Evolutionary conservation across 2,797 vertebrate species (phyloP).

Genomic region (Rhodeus uyekii): DNA sequence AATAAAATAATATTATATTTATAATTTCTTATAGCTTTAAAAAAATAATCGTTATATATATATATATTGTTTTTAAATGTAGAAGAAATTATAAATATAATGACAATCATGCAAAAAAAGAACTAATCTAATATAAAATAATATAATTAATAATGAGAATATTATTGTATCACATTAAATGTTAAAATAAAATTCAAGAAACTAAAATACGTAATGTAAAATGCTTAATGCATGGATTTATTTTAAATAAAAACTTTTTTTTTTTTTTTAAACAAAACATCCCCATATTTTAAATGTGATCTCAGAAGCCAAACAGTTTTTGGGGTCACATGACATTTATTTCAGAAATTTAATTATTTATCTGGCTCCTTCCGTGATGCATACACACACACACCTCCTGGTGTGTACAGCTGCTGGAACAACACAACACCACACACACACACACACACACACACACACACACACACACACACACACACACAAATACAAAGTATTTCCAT

Average conservation of each 20-base stretch:
- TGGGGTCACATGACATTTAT: background rate
- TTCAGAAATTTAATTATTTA: background rate
- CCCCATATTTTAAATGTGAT: background rate
- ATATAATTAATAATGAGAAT: no score
- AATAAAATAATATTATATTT: no score
- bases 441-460: no score
- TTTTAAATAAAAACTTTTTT: background rate
- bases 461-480: no score
- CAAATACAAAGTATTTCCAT: background rate
- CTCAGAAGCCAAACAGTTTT: background rate
- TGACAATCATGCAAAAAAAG: no score
- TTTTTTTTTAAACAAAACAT: no score
- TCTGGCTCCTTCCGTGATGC: background rate
- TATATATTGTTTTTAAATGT: background rate
- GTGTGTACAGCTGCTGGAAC: no score
- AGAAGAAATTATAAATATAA: background rate
- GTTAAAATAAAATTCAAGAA: background rate
- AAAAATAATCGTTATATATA: background rate
- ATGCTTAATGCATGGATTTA: background rate
- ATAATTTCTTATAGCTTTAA: background rate
- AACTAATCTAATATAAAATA: no score
- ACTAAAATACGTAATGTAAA: background rate
- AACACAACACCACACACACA: no score
- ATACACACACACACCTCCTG: no score
- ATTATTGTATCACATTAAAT: no score